Evolutionary conservation across 1,140 invertebrate species (phyloP), one percentile per base, ranked within the genome.

Genomic region (Muscidifurax raptorellus): DNA sequence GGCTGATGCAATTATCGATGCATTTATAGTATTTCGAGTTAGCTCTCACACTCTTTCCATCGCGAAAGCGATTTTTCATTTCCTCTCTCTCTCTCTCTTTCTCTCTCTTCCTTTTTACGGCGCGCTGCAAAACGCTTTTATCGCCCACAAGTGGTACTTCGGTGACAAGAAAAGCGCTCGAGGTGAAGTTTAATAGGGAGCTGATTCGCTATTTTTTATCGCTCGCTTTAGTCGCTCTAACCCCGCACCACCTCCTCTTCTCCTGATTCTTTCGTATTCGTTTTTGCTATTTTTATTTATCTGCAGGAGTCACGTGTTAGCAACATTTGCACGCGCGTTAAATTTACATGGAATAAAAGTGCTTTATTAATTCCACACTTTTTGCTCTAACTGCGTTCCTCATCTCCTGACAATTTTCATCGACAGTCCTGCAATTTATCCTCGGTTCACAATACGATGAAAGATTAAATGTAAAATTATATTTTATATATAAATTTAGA

Each of bases 41-140:
- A 47, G 52, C 22, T 18, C 18, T 22, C 2, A 6, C 52, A n/a
- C 22, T 6, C 4, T 7, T n/a, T n/a, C 22, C 52, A 59, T 59
- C 15, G 52, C 52, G 0, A 22, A 59, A 59, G 22, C 52, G 52
- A 6, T 59, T 15, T 74, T 66, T 47, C n/a, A 6, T 36, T 40
- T 69, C 79, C n/a, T 36, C 40, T 78, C 18, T 9, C 6, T 64
- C 12, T 71, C 69, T 71, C 69, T 36, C 30, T 7, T 1, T 69
- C 25, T 28, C 25, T 30, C 66, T 28, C 2, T 28, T 71, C 36
- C 75, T 44, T n/a, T 76, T 44, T 47, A 86, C 81, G 83, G 83
- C 84, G 86, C 86, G 69, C 77, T 81, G 81, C 85, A 78, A 69
- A 30, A 72, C 87, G 78, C 85, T 85, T 87, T 87, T 86, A 87